A percentile compares a stretch with the other conserved stretches of the same genome.
Evolutionary conservation across 1,140 invertebrate species (phyloP).

Genomic region (Cylas formicarius): DNA sequence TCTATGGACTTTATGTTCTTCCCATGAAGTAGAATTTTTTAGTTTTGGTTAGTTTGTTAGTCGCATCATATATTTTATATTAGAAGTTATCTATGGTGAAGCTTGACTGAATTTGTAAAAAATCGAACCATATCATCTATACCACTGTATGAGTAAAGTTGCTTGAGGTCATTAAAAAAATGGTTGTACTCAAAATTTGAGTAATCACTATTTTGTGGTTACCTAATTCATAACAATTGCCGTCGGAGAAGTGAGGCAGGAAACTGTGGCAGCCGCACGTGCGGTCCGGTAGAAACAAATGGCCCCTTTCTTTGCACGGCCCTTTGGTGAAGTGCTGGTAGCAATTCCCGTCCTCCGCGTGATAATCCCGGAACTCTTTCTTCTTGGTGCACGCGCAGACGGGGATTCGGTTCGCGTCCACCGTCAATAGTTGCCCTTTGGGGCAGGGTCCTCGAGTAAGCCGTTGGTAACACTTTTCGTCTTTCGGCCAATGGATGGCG

Average conservation of each 20-base stretch:
- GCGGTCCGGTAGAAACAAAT: conserved; percentile 65
- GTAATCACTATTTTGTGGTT: conserved; percentile 28
- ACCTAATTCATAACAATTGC: conserved; percentile 70
- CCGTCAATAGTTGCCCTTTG: conserved; percentile 57
- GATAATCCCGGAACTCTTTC: conserved; percentile 18
- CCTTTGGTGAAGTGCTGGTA: conserved; percentile 71
- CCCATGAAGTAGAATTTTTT: too few relatives aligned
- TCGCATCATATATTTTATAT: too few relatives aligned
- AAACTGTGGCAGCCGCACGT: conserved; percentile 61
- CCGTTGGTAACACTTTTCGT: conserved; percentile 62
- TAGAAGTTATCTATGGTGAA: too few relatives aligned
- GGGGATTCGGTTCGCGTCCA: conserved; percentile 37
- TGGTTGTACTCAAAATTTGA: conserved; percentile 1
- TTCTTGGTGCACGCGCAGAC: conserved; percentile 22
- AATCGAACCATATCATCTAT: too few relatives aligned
- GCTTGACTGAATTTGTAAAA: too few relatives aligned
- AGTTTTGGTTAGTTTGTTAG: too few relatives aligned
- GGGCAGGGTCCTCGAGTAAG: conserved; percentile 66
- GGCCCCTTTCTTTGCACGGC: conserved; percentile 63
- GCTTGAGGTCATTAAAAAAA: neutral
- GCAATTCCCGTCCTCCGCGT: conserved; percentile 51
- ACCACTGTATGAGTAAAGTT: neutral
- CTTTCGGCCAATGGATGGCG: conserved; percentile 63
- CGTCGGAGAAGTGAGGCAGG: conserved; percentile 64
- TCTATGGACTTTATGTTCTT: too few relatives aligned